Percentiles rank a stretch among this genome's conserved stretches.
Conservation (phyloP, 2,797 vertebrate species). For the Cottoperca gobio region DNA sequence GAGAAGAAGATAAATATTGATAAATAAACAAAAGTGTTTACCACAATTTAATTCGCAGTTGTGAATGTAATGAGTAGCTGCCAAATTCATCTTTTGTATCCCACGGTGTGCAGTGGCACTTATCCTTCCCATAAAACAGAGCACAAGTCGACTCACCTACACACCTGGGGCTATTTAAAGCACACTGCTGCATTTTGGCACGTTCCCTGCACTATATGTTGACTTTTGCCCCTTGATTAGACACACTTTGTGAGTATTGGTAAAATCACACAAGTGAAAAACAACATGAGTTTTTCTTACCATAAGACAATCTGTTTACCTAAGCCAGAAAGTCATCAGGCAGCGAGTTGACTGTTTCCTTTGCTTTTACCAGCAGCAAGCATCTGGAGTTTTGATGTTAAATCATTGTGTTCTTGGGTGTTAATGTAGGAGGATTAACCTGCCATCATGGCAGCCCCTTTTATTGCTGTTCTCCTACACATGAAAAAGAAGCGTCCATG, state of each 20-base stretch:
- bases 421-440: conserved; percentile 69
- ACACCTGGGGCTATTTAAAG: conserved; percentile 52
- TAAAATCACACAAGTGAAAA: conserved; percentile 55
- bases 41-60: conserved; percentile 50
- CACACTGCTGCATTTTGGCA: conserved; percentile 52
- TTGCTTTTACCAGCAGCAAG: conserved; percentile 30
- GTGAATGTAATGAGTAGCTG: conserved; percentile 36
- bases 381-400: conserved; percentile 58
- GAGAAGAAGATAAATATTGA: conserved; percentile 39
- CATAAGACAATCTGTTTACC: conserved; percentile 47
- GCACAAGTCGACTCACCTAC: conserved; percentile 33
- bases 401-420: conserved; percentile 66
- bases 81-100: conserved; percentile 34
- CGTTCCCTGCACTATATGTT: conserved; percentile 25
- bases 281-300: conserved; percentile 40
- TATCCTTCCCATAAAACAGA: conserved; percentile 50
- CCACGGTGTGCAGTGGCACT: conserved; percentile 17
- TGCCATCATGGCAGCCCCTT: conserved; percentile 52
- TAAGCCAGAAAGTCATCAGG: conserved; percentile 47
- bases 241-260: conserved; percentile 53
- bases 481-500: conserved; percentile 48
- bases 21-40: conserved; percentile 51
- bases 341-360: conserved; percentile 45
- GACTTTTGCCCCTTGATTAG: conserved; percentile 53
- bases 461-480: conserved; percentile 55